Percentiles rank a stretch among this genome's conserved stretches.
These are phyloP conservation scores for Tachina fera DNA, from an alignment of 2,888 invertebrate genomes.

Conservation along the genomic window DNA sequence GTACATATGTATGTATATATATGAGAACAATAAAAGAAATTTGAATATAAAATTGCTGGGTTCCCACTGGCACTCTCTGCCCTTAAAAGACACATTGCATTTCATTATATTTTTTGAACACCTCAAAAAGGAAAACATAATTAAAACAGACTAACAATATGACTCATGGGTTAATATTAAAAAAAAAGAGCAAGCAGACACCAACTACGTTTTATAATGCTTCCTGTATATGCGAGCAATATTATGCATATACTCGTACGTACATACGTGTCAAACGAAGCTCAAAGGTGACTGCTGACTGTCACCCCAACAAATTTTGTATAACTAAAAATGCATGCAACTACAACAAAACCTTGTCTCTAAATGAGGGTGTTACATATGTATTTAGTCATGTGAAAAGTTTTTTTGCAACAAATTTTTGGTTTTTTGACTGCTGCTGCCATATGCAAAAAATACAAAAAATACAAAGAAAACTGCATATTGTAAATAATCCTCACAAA, in stretches of 20 bases:
- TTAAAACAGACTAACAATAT: constrained; percentile 12
- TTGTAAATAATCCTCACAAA: constrained; percentile 66
- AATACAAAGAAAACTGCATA: constrained; percentile 53
- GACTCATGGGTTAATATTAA: constrained; percentile 36
- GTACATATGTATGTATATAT: not conserved
- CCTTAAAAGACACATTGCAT: not conserved
- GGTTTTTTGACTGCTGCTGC: constrained; percentile 6
- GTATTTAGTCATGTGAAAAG: constrained; percentile 65
- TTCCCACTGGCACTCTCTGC: constrained; percentile 18
- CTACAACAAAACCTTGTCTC: constrained; percentile 38
- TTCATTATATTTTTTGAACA: constrained; percentile 32
- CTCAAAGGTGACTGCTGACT: constrained; percentile 67
- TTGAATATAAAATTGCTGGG: not conserved
- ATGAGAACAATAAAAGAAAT: not conserved
- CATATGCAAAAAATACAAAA: constrained; percentile 48
- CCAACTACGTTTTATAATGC: constrained; percentile 40
- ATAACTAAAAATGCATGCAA: not conserved
- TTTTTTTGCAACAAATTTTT: constrained; percentile 12
- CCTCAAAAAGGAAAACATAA: constrained; percentile 16
- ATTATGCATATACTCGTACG: not conserved
- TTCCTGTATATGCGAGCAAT: constrained; percentile 53
- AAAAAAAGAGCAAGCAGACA: not conserved
- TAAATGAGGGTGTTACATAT: constrained; percentile 60
- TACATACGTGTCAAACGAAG: constrained; percentile 64
- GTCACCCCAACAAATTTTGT: constrained; percentile 48